phyloP scores from a whole-genome alignment of 2,888 invertebrate species.

The Galeopsomyia nigrocyanea region DNA sequence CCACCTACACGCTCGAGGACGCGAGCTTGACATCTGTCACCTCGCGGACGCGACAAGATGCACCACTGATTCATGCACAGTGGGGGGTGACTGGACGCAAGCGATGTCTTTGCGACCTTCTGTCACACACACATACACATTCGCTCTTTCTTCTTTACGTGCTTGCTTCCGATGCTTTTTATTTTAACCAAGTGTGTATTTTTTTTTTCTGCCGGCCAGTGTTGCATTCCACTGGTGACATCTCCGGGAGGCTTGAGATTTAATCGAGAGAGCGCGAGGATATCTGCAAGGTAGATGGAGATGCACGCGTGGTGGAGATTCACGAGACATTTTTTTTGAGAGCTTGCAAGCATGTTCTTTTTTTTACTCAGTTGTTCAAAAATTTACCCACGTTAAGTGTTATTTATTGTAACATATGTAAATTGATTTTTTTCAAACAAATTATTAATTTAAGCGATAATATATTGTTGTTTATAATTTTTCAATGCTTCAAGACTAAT shows the following conservation, averaged over 20 bases:
- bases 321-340: too few species aligned
- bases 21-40: constrained; percentile 67
- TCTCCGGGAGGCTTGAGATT: constrained; percentile 51
- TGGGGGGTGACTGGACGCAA: constrained; percentile 52
- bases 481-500: too few species aligned
- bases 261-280: constrained; percentile 52
- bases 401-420: too few species aligned
- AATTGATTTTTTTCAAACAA: too few species aligned
- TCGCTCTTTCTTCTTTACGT: constrained; percentile 40
- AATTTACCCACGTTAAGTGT: too few species aligned
- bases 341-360: too few species aligned
- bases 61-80: constrained; percentile 65
- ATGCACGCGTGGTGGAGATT: too few species aligned
- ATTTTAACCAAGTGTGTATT: constrained; percentile 5
- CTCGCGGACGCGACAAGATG: constrained; percentile 61
- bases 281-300: constrained; percentile 2
- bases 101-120: constrained; percentile 62
- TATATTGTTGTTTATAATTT: too few species aligned
- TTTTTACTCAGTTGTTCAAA: too few species aligned
- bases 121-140: too few species aligned
- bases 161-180: constrained; percentile 29
- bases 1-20: constrained; percentile 48
- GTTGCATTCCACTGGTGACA: constrained; percentile 52
- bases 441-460: too few species aligned
- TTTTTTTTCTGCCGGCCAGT: constrained; percentile 7